phyloP scores from a whole-genome alignment of 2,797 vertebrate genomes.

The Champsocephalus gunnari region DNA sequence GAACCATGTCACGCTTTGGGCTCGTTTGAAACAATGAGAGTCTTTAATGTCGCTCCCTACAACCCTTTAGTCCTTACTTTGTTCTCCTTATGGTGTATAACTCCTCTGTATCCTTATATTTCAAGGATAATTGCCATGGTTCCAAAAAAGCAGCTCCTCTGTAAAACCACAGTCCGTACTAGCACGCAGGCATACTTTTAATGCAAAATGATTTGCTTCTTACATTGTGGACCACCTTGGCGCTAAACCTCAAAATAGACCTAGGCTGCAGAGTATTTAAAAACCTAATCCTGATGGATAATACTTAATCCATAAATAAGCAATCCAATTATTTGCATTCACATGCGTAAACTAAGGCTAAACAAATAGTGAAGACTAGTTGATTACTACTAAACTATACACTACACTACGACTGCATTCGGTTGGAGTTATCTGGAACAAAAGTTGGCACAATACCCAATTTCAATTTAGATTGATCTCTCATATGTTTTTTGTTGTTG shows the following conservation, averaged over 20 bases:
- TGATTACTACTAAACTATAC: not conserved
- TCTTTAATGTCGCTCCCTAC: constrained; percentile 18
- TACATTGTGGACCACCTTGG: not conserved
- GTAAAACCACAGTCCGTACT: not conserved
- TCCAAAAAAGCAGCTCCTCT: not conserved
- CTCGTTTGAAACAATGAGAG: constrained; percentile 17
- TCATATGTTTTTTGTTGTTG: not conserved
- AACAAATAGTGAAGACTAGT: constrained; percentile 20
- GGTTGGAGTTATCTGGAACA: not conserved
- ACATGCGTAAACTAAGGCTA: constrained; percentile 1
- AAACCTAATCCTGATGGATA: constrained; percentile 38
- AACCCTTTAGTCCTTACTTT: constrained; percentile 16
- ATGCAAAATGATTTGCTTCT: not conserved
- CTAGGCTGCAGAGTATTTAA: constrained; percentile 16
- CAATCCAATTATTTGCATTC: constrained; percentile 28
- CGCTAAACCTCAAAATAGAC: constrained; percentile 23
- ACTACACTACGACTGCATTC: not conserved
- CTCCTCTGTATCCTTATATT: not conserved
- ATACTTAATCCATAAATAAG: constrained; percentile 28
- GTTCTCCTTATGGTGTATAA: not conserved
- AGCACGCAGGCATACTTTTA: not conserved
- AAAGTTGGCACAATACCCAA: not conserved
- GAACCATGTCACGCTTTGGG: constrained; percentile 23
- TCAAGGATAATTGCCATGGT: not conserved
- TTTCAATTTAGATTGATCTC: not conserved